These are phyloP conservation scores for Philotrypesis tridentata DNA, from an alignment of 1,140 invertebrate genomes.

Conservation along the genomic window DNA sequence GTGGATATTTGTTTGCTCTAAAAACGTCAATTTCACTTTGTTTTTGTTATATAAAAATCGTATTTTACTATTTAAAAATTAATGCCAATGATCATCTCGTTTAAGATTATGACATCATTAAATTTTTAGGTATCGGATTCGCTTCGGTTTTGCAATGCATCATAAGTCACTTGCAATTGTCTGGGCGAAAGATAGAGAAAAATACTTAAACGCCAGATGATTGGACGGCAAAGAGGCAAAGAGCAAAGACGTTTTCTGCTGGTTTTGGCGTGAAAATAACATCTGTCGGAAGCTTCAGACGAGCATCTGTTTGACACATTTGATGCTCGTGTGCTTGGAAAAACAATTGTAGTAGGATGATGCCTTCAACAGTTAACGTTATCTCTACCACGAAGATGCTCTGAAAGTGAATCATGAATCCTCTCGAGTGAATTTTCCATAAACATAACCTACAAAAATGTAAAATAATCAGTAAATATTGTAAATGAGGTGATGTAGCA, in stretches of 20 bases:
- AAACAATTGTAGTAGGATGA: neutral
- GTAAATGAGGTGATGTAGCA: neutral
- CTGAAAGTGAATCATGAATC: slow-evolving; percentile 8
- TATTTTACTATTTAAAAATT: no score
- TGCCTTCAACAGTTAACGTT: neutral
- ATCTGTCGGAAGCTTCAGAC: neutral
- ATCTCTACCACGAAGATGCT: neutral
- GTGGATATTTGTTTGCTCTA: no score
- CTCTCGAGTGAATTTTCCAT: slow-evolving; percentile 49
- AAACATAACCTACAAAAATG: slow-evolving; percentile 43
- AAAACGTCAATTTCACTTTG: no score
- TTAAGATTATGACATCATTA: no score
- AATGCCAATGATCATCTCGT: no score
- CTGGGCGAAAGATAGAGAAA: slow-evolving; percentile 45
- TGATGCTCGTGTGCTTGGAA: neutral
- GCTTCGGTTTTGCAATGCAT: no score
- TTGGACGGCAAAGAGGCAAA: slow-evolving; percentile 8
- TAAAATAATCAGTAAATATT: neutral
- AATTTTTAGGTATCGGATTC: no score
- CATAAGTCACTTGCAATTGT: slow-evolving; percentile 49
- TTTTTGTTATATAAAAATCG: no score
- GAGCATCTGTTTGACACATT: neutral
- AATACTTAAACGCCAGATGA: neutral
- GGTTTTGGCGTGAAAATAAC: neutral
- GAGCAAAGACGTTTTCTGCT: neutral